Evolutionary conservation across 2,113 vertebrate genomes (phyloP), one percentile per base, ranked within the genome.

Genomic region (Pygoscelis antarcticus): DNA sequence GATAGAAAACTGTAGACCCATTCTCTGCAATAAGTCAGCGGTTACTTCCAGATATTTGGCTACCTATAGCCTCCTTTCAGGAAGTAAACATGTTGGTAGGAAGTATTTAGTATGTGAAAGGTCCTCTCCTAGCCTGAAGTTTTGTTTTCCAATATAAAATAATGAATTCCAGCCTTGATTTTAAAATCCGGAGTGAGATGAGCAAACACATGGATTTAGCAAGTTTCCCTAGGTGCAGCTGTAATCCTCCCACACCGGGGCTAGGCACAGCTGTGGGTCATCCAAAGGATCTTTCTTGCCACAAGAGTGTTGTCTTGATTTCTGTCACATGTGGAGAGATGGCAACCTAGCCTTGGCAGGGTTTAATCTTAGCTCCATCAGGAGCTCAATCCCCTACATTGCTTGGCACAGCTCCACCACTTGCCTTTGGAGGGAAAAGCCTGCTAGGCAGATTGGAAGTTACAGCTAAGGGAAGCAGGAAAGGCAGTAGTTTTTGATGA

Each of bases 21-120:
- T 26, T 74, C 40, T 57, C 65, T 57, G 25, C 40, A 80, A 1
- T 25, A 74, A 65, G 12, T n/a, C 76, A 88, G n/a, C 0, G 0
- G 47, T 62, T 36, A 38, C 40, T 77, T 91, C 65, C 64, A 87
- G 69, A 10, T 52, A 84, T 49, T 61, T 89, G 77, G n/a, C 69
- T 74, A 91, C 44, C 44, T 81, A 9, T 8, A 47, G 14, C 8
- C 47, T 69, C 47, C 10, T 64, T 57, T 82, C 61, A 90, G 57
- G 65, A 89, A 79, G 16, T 8, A 82, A 83, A 88, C 38, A 60
- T 13, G 23, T 54, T 69, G 13, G 14, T 65, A 78, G 58, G 80
- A 91, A 94, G 52, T 15, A 57, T 52, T 55, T 64, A 87, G 64
- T 20, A 79, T 0, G 0, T 65, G 36, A 68, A 89, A 75, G 22